Base-by-base conservation (phyloP, 92 coral and sea anemone species). In the Parazoanthus atlanticus region DNA sequence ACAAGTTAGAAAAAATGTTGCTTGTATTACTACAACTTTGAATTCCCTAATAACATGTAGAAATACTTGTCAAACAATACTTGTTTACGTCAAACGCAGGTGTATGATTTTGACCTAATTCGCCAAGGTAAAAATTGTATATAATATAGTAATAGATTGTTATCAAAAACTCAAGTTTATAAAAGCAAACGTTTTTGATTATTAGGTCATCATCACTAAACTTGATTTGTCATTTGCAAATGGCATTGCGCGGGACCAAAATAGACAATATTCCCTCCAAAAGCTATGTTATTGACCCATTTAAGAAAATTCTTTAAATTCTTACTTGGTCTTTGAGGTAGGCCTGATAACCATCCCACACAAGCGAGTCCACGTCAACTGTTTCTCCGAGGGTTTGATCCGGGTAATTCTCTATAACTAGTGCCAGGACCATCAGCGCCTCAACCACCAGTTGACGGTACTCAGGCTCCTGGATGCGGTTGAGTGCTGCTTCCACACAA, bases 381-480 rank as follows among this genome's bases (percentile, higher is more conserved):
- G 91, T 91, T 52, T 95, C 99, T 64, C 98, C 96, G 28, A 97
- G 93, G 9, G 96, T 88, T 71, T 97, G 99, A 13, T 97, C 91
- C 1, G 99, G 99, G 72, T 97, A 94, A 69, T 92, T 95, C 84
- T 95, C 98, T 10, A 97, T 95, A 0, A 97, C 95, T 28, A 97
- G 93, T 13, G 99, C 91, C 79, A 97, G 85, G 56, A 97, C 98
- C 99, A 97, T 97, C 41, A 97, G 82, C 43, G 94, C 93, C 65
- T 97, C 99, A 31, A 97, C 99, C 32, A 97, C 91, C 52, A 97
- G 85, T 74, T 97, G 99, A 8, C 99, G 98, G 78, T 97, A 97
- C 90, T 97, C 99, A 4, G 99, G 99, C 85, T 97, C 98, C 29
- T 98, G 98, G 69, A 97, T 95, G 65, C 99, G 96, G 31, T 95